Percentiles rank a stretch among this genome's conserved stretches.
Evolutionary conservation across 2,113 vertebrate species (phyloP).

Genomic region (Crotalus helleri): DNA sequence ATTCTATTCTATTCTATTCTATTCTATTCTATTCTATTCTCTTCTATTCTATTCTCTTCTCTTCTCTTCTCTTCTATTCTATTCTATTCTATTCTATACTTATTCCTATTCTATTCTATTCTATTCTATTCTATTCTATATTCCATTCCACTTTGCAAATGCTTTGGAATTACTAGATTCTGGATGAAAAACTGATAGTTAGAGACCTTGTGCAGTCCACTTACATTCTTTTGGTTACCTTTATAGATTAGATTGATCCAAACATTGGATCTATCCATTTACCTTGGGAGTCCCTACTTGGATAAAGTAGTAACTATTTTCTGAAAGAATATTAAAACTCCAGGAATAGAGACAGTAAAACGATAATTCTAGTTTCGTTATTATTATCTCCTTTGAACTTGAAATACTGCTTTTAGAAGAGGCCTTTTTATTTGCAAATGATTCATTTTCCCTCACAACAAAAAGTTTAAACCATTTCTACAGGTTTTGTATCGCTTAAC

Average conservation of each 20-base stretch:
- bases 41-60: too few species aligned
- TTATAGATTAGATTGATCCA: neutral
- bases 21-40: too few species aligned
- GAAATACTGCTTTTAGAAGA: neutral
- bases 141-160: neutral
- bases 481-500: neutral
- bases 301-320: neutral
- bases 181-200: neutral
- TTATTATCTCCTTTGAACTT: neutral
- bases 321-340: neutral
- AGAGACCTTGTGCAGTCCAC: neutral
- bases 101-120: too few species aligned
- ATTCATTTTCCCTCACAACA: neutral
- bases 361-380: neutral
- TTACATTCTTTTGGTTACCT: neutral
- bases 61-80: too few species aligned
- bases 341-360: neutral
- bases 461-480: neutral
- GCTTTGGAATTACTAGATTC: neutral
- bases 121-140: too few species aligned
- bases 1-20: too few species aligned
- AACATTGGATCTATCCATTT: neutral
- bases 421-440: neutral
- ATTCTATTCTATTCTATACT: too few species aligned
- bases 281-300: neutral